Percentiles rank a stretch among this genome's conserved stretches.
Evolutionary conservation across 1,140 invertebrate species (phyloP).

Genomic region (Arctopsyche grandis): DNA sequence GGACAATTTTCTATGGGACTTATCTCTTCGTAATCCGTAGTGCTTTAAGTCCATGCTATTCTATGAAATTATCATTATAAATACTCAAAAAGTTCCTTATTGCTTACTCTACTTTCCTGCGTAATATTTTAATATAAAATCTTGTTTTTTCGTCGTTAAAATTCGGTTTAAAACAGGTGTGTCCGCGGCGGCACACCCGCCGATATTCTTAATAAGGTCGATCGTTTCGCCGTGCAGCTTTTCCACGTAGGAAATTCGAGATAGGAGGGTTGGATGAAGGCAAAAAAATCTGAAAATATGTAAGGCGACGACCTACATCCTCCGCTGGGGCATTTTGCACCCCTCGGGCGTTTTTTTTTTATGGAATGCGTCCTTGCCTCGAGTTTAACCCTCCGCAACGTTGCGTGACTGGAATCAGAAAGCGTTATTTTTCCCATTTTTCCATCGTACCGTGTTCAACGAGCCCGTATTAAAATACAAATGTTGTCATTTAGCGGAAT

Average conservation of each 20-base stretch:
- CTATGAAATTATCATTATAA: too few relatives aligned
- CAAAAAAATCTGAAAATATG: slow-evolving; percentile 44
- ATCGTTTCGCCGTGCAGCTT: too few relatives aligned
- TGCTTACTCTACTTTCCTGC: too few relatives aligned
- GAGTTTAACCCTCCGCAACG: slow-evolving; percentile 46
- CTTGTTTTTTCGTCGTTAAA: too few relatives aligned
- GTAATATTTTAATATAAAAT: too few relatives aligned
- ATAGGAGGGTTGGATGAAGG: not conserved
- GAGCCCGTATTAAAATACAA: slow-evolving; percentile 54
- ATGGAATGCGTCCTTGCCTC: slow-evolving; percentile 51
- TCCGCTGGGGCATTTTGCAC: not conserved
- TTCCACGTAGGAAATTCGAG: not conserved
- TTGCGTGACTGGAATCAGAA: slow-evolving; percentile 52
- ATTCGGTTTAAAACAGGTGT: too few relatives aligned
- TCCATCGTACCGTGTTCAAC: slow-evolving; percentile 39
- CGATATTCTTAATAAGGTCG: slow-evolving; percentile 13
- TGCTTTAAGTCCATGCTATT: too few relatives aligned
- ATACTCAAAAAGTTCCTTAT: too few relatives aligned
- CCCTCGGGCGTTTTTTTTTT: slow-evolving; percentile 41
- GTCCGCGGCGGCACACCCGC: not conserved
- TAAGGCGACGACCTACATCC: slow-evolving; percentile 36
- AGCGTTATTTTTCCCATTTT: slow-evolving; percentile 46
- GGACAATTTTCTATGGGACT: too few relatives aligned
- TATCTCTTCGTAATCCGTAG: too few relatives aligned
- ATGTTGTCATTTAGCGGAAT: slow-evolving; percentile 55